Percentiles rank a stretch among this genome's conserved stretches.
Evolutionary conservation across 2,888 invertebrate genomes (phyloP).

Genomic region (Chymomyza amoena): DNA sequence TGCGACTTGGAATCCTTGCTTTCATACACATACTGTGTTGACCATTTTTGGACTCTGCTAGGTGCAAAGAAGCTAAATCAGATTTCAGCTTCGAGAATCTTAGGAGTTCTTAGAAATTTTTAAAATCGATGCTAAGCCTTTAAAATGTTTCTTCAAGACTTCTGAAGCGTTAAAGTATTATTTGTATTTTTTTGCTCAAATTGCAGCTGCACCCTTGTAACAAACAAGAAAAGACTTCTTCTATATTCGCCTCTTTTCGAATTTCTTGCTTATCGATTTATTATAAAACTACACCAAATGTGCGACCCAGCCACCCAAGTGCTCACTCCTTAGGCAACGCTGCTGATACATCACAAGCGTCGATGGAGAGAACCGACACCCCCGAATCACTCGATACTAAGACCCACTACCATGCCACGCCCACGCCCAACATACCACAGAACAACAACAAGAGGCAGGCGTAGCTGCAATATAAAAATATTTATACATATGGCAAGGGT

Average conservation of each 20-base stretch:
- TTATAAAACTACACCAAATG: slow-evolving; percentile 57
- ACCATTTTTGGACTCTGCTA: no score
- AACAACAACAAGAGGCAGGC: slow-evolving; percentile 34
- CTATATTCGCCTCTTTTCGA: slow-evolving; percentile 8
- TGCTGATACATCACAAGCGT: slow-evolving; percentile 65
- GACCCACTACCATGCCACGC: slow-evolving; percentile 36
- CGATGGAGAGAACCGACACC: slow-evolving; percentile 46
- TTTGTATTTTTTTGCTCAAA: slow-evolving; percentile 19
- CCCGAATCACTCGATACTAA: not conserved
- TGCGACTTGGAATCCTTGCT: not conserved
- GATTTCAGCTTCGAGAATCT: not conserved
- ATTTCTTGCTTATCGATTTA: slow-evolving; percentile 58
- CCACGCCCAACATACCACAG: slow-evolving; percentile 40
- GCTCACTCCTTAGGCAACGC: not conserved
- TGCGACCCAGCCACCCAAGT: slow-evolving; percentile 4
- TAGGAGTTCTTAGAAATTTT: slow-evolving; percentile 3
- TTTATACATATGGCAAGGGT: slow-evolving; percentile 47
- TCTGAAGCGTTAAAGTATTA: slow-evolving; percentile 12
- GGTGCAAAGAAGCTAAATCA: not conserved
- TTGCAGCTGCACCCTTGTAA: slow-evolving; percentile 13
- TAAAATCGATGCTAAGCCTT: slow-evolving; percentile 12
- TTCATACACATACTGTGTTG: no score
- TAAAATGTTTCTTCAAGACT: slow-evolving; percentile 11
- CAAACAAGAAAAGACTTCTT: slow-evolving; percentile 28
- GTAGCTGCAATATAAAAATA: slow-evolving; percentile 56